Percentiles rank a stretch among this genome's conserved stretches.
phyloP scores from a whole-genome alignment of 1,140 invertebrate genomes.

The Dendroctonus ponderosae region DNA sequence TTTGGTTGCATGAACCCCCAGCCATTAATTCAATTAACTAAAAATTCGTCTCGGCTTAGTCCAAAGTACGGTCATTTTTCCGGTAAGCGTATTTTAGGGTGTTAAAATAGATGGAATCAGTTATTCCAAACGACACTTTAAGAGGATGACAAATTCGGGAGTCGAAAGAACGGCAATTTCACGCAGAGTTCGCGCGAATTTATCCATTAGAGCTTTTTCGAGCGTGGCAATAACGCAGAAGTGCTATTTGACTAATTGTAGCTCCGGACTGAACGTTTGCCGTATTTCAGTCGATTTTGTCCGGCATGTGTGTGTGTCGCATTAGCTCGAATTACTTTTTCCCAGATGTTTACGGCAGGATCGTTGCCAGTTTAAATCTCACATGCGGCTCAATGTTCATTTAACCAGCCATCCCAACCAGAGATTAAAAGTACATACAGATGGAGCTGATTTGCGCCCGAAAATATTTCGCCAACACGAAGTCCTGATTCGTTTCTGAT shows the following conservation, averaged over 20 bases:
- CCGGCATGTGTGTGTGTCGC: slow-evolving; percentile 18
- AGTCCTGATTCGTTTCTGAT: too few species aligned
- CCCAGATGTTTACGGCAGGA: slow-evolving; percentile 16
- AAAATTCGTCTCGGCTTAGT: slow-evolving; percentile 29
- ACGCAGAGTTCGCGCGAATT: slow-evolving; percentile 31
- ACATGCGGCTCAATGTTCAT: background rate
- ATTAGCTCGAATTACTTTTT: slow-evolving; percentile 26
- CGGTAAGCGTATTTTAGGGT: slow-evolving; percentile 15
- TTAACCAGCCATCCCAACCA: too few species aligned
- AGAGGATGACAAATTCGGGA: slow-evolving; percentile 33
- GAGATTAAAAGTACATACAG: too few species aligned
- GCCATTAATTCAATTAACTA: slow-evolving; percentile 32
- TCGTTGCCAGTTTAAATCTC: slow-evolving; percentile 8
- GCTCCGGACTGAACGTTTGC: slow-evolving; percentile 13
- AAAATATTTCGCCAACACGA: too few species aligned
- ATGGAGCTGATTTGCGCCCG: too few species aligned
- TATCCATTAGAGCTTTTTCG: slow-evolving; percentile 34
- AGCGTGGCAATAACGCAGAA: slow-evolving; percentile 28
- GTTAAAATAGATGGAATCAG: slow-evolving; percentile 28
- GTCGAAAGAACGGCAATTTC: slow-evolving; percentile 31
- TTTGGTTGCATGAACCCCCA: slow-evolving; percentile 3
- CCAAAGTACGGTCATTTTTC: slow-evolving; percentile 30
- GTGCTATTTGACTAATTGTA: slow-evolving; percentile 33
- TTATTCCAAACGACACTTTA: slow-evolving; percentile 31
- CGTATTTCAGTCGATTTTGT: slow-evolving; percentile 26